Evolutionary conservation across 2,888 invertebrate genomes (phyloP), one percentile per base, ranked within the genome.

Genomic region (Phania funesta): DNA sequence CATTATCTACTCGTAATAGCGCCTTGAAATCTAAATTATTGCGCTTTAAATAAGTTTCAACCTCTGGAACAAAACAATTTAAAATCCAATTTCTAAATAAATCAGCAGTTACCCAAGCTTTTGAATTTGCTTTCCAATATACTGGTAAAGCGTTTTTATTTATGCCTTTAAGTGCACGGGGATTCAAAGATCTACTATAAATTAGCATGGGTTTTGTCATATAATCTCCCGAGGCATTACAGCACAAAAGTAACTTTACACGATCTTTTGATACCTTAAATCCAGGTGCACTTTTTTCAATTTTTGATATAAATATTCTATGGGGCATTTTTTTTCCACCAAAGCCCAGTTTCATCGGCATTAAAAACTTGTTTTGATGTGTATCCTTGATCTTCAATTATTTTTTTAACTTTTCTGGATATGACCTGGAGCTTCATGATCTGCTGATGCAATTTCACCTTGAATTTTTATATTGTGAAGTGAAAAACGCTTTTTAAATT

Each of bases 271-370:
- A n/a, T n/a, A n/a, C n/a, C n/a, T n/a, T n/a, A n/a, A n/a, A n/a
- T n/a, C n/a, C 24, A 24, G 50, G 50, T 18, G 26, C 54, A 54
- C 13, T 54, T 46, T 68, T 68, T 68, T 68, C 35, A 20, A 54
- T 24, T 68, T 68, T 68, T 68, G 50, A 38, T 68, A 35, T 38
- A 68, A 68, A 50, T 20, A 35, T 68, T 35, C 54, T 38, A 18
- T 68, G 54, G 68, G 54, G 35, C 29, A 1, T 32, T 68, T 68
- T n/a, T n/a, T 68, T 41, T 60, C 35, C 44, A 41, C 22, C 60
- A 60, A 32, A 56, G 56, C 56, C 41, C 38, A 38, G 60, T 54
- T 54, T 54, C 48, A 46, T 65, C 29, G 29, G 32, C 65, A 46
- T 65, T 65, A 24, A 65, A 65, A 48, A 46, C 65, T 48, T 65